Percentiles rank a stretch among this genome's conserved stretches.
These are phyloP conservation scores for Pomatorhinus ruficollis DNA, from an alignment of 2,113 vertebrate genomes.

Conservation along the genomic window DNA sequence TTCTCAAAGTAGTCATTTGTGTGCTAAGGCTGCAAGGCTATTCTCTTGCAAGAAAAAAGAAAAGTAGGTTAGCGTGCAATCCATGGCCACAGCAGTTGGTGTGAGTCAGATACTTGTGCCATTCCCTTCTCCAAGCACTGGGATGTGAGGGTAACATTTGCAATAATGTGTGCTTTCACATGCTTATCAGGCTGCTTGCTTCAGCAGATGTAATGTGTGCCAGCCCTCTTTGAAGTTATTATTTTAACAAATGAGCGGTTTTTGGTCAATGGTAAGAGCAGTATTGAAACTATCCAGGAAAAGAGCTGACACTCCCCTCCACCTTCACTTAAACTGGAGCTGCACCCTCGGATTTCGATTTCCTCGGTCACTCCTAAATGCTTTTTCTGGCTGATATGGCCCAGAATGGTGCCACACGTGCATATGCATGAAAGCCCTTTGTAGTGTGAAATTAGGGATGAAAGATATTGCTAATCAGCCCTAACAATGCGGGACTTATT, in stretches of 20 bases:
- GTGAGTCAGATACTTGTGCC: background rate
- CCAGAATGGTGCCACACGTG: constrained; percentile 6
- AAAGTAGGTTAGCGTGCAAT: background rate
- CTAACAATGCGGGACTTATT: constrained; percentile 43
- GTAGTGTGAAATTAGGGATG: constrained; percentile 36
- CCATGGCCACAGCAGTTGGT: background rate
- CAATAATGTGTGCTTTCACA: background rate
- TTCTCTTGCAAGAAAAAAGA: background rate
- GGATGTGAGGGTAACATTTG: background rate
- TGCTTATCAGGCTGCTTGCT: background rate
- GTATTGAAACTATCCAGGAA: background rate
- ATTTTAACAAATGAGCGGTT: background rate
- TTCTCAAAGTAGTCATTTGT: background rate
- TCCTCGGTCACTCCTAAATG: background rate
- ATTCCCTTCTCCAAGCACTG: background rate
- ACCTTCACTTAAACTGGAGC: background rate
- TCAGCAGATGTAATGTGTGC: background rate
- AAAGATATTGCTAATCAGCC: constrained; percentile 45
- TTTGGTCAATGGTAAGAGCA: background rate
- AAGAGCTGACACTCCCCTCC: background rate
- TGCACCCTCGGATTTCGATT: background rate
- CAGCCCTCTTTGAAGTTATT: background rate
- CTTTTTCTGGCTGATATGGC: background rate
- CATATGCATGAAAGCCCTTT: constrained; percentile 2
- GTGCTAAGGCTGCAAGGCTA: background rate